phyloP scores from a whole-genome alignment of 2,888 invertebrate species.

The Malacosoma neustria region DNA sequence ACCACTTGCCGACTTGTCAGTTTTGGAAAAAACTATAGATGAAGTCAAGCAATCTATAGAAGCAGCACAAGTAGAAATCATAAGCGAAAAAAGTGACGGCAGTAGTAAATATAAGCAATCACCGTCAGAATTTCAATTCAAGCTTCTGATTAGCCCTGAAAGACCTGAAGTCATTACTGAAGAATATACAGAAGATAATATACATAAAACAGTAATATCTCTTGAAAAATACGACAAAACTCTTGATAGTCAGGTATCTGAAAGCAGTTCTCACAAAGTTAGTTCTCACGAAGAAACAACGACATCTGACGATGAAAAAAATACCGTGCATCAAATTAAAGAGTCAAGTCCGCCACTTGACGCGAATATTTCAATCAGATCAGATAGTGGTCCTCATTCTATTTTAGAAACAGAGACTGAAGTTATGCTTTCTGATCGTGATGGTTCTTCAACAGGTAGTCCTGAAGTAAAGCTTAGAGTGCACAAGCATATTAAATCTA shows the following conservation, averaged over 20 bases:
- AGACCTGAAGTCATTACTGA: constrained; percentile 75
- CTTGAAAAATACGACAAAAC: constrained; percentile 31
- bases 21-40: constrained; percentile 80
- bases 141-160: constrained; percentile 71
- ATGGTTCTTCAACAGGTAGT: constrained; percentile 61
- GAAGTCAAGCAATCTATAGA: constrained; percentile 83
- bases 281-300: constrained; percentile 59
- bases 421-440: constrained; percentile 52
- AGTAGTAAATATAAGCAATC: constrained; percentile 81
- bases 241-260: constrained; percentile 54
- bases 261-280: constrained; percentile 46
- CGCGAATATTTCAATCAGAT: constrained; percentile 51
- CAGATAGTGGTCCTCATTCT: constrained; percentile 69
- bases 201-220: constrained; percentile 27
- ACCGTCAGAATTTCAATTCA: constrained; percentile 84
- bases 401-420: constrained; percentile 69
- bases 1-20: constrained; percentile 67
- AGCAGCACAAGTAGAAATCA: constrained; percentile 80
- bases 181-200: constrained; percentile 62
- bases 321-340: constrained; percentile 49
- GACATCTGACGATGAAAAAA: constrained; percentile 74
- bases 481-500: constrained; percentile 63
- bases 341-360: constrained; percentile 60
- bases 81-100: constrained; percentile 77
- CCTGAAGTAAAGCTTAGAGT: constrained; percentile 60